Base-by-base conservation (phyloP, 2,113 vertebrate genomes). In the Rhinogobius similis region DNA sequence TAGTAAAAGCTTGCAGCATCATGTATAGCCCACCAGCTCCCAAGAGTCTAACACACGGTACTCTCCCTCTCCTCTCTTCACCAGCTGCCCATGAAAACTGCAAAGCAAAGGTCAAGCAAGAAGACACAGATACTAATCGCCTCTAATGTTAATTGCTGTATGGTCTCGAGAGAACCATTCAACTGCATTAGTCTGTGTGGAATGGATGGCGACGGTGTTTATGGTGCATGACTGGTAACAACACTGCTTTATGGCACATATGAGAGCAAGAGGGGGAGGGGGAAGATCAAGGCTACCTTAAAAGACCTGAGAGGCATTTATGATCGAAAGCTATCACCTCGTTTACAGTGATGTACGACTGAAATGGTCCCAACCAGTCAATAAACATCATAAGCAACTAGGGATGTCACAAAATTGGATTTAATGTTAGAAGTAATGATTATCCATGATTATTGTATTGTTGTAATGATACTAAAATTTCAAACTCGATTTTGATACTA, bases 81-180 rank as follows among this genome's bases (percentile, higher is more conserved):
- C 75, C 56, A 55, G 66, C 62, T 9, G 62, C 44, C 78, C 39
- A 58, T 76, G 32, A 77, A 65, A 41, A 70, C 20, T 26, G 26
- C 75, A 71, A 63, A 56, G 65, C 24, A 91, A 88, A 87, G 88
- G 85, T 88, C 82, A 79, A 44, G 41, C 70, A 68, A 70, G 64
- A 68, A 68, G 65, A 68, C 76, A 63, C 8, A 62, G n/a, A 27
- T 38, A 46, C 81, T 78, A 80, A 90, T 76, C 67, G 75, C 66
- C 67, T 52, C 46, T 86, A 62, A 89, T 86, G 78, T 38, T 78
- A 81, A 87, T 74, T 75, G 78, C 73, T 5, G 46, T 26, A 36
- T 44, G 27, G 73, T 61, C 81, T 72, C 73, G 23, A 70, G 73
- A 78, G 75, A 46, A 61, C 27, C 79, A 77, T 52, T 41, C 75